Percentiles rank a stretch among this genome's conserved stretches.
Evolutionary conservation across 53 echinoderm and acorn worm species (phyloP).

Genomic region (Glandiceps talaboti): DNA sequence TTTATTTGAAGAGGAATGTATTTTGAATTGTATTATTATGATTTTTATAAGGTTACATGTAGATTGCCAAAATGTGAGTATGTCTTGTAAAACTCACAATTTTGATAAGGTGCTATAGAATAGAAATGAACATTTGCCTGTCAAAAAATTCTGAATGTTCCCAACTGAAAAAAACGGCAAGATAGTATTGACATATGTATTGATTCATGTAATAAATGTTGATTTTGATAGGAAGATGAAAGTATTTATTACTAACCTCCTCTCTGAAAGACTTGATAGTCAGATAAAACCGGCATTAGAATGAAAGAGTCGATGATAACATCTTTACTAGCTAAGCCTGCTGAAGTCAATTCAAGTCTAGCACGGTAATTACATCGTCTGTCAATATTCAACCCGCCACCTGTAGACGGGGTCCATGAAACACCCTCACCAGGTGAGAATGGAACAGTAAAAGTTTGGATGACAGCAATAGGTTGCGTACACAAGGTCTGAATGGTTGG

Average conservation of each 20-base stretch:
- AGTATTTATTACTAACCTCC: slow-evolving; percentile 56
- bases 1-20: too few relatives aligned
- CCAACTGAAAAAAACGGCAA: too few relatives aligned
- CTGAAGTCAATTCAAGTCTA: slow-evolving; percentile 14
- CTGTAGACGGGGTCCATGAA: slow-evolving; percentile 24
- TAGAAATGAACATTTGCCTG: too few relatives aligned
- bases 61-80: too few relatives aligned
- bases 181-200: too few relatives aligned
- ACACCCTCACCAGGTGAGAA: slow-evolving; percentile 17
- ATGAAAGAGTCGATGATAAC: slow-evolving; percentile 61
- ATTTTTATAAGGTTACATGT: too few relatives aligned
- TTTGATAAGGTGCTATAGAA: too few relatives aligned
- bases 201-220: too few relatives aligned
- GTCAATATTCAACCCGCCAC: slow-evolving; percentile 18
- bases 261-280: slow-evolving; percentile 36
- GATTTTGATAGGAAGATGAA: too few relatives aligned
- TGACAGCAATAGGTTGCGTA: not conserved
- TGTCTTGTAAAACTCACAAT: too few relatives aligned
- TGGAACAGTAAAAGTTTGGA: not conserved
- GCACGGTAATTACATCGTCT: slow-evolving; percentile 25
- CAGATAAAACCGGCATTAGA: slow-evolving; percentile 35
- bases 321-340: slow-evolving; percentile 8
- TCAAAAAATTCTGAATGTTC: too few relatives aligned
- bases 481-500: not conserved
- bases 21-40: too few relatives aligned